Conservation (phyloP, 2,888 invertebrate species). For the Agriopis marginaria region DNA sequence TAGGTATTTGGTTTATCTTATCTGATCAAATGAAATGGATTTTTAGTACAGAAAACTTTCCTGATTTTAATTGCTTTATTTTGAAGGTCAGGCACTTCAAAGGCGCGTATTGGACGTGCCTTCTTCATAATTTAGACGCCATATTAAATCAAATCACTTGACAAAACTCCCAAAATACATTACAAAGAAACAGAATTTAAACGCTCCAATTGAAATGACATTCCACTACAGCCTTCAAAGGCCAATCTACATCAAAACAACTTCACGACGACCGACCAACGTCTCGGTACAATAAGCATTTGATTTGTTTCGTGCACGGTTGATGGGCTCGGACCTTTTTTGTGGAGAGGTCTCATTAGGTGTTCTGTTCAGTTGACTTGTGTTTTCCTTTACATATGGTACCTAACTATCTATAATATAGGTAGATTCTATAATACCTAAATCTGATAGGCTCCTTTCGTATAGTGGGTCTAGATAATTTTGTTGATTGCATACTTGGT, state of each 20-base stretch:
- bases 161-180: constrained; percentile 1
- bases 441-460: background rate
- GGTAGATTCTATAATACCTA: background rate
- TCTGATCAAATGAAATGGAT: too few species aligned
- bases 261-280: background rate
- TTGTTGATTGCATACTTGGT: too few species aligned
- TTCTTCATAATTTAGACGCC: too few species aligned
- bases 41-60: too few species aligned
- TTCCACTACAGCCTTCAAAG: constrained; percentile 31
- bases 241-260: constrained; percentile 26
- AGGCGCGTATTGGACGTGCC: background rate
- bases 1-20: too few species aligned
- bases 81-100: background rate
- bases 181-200: constrained; percentile 24
- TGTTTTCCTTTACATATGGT: constrained; percentile 13
- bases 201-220: constrained; percentile 24
- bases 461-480: too few species aligned
- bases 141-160: background rate
- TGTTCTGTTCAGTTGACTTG: constrained; percentile 10
- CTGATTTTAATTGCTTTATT: background rate
- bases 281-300: constrained; percentile 42
- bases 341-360: constrained; percentile 26
- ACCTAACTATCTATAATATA: too few species aligned
- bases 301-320: constrained; percentile 34
- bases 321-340: constrained; percentile 25